Evolutionary conservation across 2,888 invertebrate genomes (phyloP).

Genomic region (Crematogaster levior): DNA sequence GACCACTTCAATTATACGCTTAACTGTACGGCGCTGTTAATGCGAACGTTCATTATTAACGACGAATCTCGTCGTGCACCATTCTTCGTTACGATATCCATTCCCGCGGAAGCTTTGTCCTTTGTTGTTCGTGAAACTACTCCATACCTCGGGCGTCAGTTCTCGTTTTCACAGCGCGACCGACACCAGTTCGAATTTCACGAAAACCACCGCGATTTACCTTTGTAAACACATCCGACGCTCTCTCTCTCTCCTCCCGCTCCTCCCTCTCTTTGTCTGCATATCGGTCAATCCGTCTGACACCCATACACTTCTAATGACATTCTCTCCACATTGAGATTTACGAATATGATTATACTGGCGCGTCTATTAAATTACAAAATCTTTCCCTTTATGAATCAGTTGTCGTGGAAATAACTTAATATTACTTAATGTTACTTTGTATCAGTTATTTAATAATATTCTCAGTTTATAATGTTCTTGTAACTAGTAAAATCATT

Average conservation of each 20-base stretch:
- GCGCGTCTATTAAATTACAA: not conserved
- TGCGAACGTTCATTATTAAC: conserved; percentile 36
- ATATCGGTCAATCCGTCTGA: conserved; percentile 12
- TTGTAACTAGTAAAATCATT: not conserved
- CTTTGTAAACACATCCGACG: conserved; percentile 52
- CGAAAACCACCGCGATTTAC: conserved; percentile 57
- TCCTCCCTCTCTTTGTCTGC: conserved; percentile 33
- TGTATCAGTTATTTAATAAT: not conserved
- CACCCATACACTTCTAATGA: conserved; percentile 31
- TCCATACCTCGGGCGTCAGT: conserved; percentile 36
- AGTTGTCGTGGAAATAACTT: not conserved
- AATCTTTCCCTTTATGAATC: not conserved
- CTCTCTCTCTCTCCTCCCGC: not conserved
- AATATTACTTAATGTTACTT: not conserved
- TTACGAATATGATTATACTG: not conserved
- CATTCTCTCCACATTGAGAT: not conserved
- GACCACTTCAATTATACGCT: conserved; percentile 22
- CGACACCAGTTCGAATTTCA: conserved; percentile 52
- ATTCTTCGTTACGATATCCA: conserved; percentile 48
- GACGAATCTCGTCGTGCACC: conserved; percentile 15
- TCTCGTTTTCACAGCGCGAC: conserved; percentile 45
- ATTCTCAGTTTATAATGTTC: not conserved
- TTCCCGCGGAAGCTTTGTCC: conserved; percentile 41
- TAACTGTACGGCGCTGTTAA: conserved; percentile 29
- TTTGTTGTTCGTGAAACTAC: conserved; percentile 42